Conservation (phyloP, 2,113 vertebrate species). For the Haemorhous mexicanus region DNA sequence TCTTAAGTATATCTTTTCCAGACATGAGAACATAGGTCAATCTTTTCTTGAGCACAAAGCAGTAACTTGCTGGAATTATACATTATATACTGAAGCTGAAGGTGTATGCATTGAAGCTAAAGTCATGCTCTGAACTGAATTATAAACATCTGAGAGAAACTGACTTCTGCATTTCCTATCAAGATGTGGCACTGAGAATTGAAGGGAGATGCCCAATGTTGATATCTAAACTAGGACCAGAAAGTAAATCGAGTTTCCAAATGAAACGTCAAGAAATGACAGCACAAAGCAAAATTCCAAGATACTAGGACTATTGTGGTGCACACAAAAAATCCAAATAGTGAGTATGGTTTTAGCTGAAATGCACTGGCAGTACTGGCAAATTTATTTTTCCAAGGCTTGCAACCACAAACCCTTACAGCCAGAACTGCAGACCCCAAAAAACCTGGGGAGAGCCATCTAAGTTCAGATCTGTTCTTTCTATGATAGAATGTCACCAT, state of each 20-base stretch:
- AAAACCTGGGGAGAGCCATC: background rate
- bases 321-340: background rate
- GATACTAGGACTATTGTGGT: background rate
- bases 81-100: background rate
- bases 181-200: background rate
- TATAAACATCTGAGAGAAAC: background rate
- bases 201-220: background rate
- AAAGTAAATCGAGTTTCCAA: background rate
- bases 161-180: background rate
- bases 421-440: background rate
- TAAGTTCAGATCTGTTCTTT: background rate
- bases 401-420: background rate
- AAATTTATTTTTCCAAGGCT: background rate
- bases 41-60: background rate
- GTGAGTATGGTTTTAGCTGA: background rate
- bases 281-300: background rate
- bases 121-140: background rate
- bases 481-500: background rate
- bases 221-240: background rate
- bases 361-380: background rate
- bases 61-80: background rate
- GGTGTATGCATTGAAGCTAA: background rate
- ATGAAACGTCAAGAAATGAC: background rate
- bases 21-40: background rate
- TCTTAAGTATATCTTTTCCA: constrained; percentile 3